A percentile compares a stretch with the other conserved stretches of the same genome.
Conservation (phyloP, 2,113 vertebrate species). For the Semicossyphus pulcher region DNA sequence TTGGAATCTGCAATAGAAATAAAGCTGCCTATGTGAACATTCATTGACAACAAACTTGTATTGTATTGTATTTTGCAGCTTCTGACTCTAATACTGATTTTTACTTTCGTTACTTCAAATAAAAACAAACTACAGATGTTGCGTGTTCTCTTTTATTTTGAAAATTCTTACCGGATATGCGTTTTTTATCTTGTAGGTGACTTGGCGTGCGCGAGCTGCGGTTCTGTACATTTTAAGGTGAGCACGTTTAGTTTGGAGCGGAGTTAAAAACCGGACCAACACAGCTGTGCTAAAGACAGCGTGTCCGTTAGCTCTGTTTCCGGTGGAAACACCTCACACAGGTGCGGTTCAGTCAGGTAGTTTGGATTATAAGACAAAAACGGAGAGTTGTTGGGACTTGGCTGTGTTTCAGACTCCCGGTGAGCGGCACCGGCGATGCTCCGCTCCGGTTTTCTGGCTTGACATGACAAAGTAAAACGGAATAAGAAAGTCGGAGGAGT, state of each 20-base stretch:
- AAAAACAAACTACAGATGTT: background rate
- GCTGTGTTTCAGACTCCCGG: slow-evolving; percentile 33
- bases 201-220: slow-evolving; percentile 4
- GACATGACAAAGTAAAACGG: slow-evolving; percentile 29
- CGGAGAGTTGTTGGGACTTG: slow-evolving; percentile 60
- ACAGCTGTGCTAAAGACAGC: background rate
- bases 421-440: slow-evolving; percentile 26
- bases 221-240: slow-evolving; percentile 50
- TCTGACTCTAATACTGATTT: too few species aligned
- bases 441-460: background rate
- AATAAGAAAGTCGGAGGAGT: slow-evolving; percentile 9
- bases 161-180: background rate
- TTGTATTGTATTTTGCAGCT: too few species aligned
- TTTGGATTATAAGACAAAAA: background rate
- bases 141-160: slow-evolving; percentile 54
- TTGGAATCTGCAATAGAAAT: too few species aligned
- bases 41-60: too few species aligned
- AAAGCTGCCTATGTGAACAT: too few species aligned
- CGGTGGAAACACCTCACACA: background rate
- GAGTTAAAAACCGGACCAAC: slow-evolving; percentile 39
- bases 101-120: too few species aligned
- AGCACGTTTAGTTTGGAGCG: slow-evolving; percentile 58
- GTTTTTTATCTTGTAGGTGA: accelerated
- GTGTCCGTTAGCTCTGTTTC: background rate
- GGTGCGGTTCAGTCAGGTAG: background rate